These are phyloP conservation scores for Siniperca scherzeri DNA, from an alignment of 2,797 vertebrate genomes.

Conservation along the genomic window DNA sequence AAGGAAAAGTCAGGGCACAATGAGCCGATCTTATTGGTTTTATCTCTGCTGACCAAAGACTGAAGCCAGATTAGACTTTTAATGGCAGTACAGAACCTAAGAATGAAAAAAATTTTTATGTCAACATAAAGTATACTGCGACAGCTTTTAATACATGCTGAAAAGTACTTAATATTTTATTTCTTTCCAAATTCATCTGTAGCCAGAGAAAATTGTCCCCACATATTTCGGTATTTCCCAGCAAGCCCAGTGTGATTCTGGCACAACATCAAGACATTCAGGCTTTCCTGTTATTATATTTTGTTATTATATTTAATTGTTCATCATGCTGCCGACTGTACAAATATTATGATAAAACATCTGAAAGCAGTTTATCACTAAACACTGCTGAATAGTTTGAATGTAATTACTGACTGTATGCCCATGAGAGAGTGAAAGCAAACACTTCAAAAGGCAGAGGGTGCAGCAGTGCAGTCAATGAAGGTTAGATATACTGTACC, in stretches of 20 bases:
- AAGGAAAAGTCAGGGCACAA: background rate
- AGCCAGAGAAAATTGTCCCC: constrained; percentile 63
- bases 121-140: constrained; percentile 12
- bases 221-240: constrained; percentile 66
- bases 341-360: constrained; percentile 78
- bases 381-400: constrained; percentile 54
- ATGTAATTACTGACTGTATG: constrained; percentile 59
- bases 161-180: constrained; percentile 42
- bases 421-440: constrained; percentile 53
- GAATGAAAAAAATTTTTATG: background rate
- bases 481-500: constrained; percentile 50
- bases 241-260: constrained; percentile 55
- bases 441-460: constrained; percentile 50
- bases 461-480: constrained; percentile 30
- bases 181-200: constrained; percentile 55
- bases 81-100: constrained; percentile 17
- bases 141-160: constrained; percentile 33
- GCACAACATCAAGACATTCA: constrained; percentile 51
- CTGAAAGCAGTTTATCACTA: constrained; percentile 78
- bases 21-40: background rate
- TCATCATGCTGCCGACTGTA: constrained; percentile 63
- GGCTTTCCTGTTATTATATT: constrained; percentile 72
- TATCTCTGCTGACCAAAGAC: constrained; percentile 16
- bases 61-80: constrained; percentile 30
- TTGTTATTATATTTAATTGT: constrained; percentile 75